Evolutionary conservation across 2,113 vertebrate genomes (phyloP).

Genomic region (Tursiops truncatus): DNA sequence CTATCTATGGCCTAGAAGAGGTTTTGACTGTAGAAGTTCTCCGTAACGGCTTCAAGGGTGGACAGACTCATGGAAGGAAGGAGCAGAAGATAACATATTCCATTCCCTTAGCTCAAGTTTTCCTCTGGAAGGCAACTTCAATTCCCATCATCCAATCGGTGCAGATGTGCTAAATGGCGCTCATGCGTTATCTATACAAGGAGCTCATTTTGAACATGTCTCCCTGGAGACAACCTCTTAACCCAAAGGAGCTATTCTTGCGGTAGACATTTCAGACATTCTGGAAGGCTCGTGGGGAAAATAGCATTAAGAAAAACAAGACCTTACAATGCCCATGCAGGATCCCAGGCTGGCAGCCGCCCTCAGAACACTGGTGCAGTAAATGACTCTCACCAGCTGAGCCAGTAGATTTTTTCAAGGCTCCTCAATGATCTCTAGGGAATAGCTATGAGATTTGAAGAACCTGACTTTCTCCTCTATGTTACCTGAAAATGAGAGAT

Average conservation of each 20-base stretch:
- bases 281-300: slow-evolving; percentile 43
- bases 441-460: not conserved
- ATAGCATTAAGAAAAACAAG: slow-evolving; percentile 58
- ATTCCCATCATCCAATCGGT: not conserved
- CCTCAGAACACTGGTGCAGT: not conserved
- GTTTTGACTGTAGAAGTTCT: not conserved
- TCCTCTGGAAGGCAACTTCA: slow-evolving; percentile 42
- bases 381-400: slow-evolving; percentile 6
- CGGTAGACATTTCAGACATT: slow-evolving; percentile 55
- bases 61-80: not conserved
- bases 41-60: not conserved
- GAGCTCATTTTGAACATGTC: slow-evolving; percentile 54
- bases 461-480: not conserved
- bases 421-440: not conserved
- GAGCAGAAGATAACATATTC: not conserved
- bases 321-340: not conserved
- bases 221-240: slow-evolving; percentile 68
- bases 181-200: not conserved
- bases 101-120: slow-evolving; percentile 37
- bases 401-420: slow-evolving; percentile 3
- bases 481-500: not conserved
- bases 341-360: not conserved
- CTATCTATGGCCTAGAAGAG: not conserved
- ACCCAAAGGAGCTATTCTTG: slow-evolving; percentile 62
- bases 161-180: slow-evolving; percentile 51